These are phyloP conservation scores for Stegastes partitus DNA, from an alignment of 2,113 vertebrate genomes.

Conservation along the genomic window DNA sequence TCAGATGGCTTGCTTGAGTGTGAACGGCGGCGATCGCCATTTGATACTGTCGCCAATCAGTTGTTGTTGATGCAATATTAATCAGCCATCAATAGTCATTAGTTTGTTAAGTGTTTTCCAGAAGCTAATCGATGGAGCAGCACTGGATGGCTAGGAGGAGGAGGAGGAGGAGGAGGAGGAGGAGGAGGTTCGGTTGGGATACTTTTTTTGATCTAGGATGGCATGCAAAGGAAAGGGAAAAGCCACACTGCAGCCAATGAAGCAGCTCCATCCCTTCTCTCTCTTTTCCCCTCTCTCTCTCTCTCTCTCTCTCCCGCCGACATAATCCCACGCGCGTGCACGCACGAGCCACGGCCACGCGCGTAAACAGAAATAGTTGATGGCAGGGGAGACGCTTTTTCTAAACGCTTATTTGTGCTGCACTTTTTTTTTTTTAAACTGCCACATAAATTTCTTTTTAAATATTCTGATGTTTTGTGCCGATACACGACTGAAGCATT, in stretches of 20 bases:
- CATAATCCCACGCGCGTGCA: constrained; percentile 18
- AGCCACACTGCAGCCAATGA: constrained; percentile 54
- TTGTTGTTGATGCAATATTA: constrained; percentile 93
- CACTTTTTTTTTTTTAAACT: no score
- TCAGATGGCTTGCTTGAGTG: constrained; percentile 66
- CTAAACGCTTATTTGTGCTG: not conserved
- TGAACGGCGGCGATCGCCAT: constrained; percentile 56
- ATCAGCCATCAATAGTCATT: constrained; percentile 87
- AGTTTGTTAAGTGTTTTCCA: constrained; percentile 88
- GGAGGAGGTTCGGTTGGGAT: constrained; percentile 48
- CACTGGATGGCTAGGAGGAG: constrained; percentile 52
- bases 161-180: not conserved
- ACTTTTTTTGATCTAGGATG: constrained; percentile 63
- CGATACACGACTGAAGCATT: no score
- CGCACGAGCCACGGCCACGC: constrained; percentile 1
- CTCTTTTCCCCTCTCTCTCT: constrained; percentile 4
- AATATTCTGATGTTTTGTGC: no score
- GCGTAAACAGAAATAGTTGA: constrained; percentile 12
- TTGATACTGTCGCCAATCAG: constrained; percentile 75
- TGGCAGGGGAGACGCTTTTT: not conserved
- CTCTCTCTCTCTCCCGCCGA: constrained; percentile 1
- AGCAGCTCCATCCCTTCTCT: constrained; percentile 28
- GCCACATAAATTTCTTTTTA: no score
- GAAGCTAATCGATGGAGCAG: constrained; percentile 86
- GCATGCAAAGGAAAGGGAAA: constrained; percentile 36